Evolutionary conservation across 2,888 invertebrate genomes (phyloP).

Genomic region (Idaea aversata): DNA sequence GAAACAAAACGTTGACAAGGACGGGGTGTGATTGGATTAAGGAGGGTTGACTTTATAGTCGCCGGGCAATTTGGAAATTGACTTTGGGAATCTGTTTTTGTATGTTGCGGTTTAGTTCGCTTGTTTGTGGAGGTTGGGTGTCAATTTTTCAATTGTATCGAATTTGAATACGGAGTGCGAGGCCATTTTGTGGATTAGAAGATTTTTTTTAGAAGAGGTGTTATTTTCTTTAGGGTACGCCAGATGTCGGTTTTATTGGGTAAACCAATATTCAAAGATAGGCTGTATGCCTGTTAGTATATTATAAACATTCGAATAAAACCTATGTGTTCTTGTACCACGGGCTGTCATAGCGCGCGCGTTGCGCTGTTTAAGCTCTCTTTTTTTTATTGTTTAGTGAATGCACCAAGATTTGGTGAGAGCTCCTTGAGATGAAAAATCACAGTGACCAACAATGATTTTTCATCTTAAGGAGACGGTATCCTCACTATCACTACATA

Average conservation of each 20-base stretch:
- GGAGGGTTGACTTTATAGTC: constrained; percentile 77
- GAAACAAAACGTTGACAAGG: constrained; percentile 79
- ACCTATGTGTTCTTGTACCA: neutral
- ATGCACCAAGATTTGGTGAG: no score
- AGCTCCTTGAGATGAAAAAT: no score
- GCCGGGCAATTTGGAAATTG: constrained; percentile 77
- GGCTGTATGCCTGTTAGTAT: constrained; percentile 11
- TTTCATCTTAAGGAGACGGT: no score
- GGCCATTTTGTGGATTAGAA: constrained; percentile 50
- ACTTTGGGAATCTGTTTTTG: constrained; percentile 74
- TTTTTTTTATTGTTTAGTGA: no score
- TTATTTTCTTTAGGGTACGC: constrained; percentile 15
- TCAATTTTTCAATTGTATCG: constrained; percentile 60
- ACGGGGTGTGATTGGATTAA: constrained; percentile 76
- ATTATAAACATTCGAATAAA: neutral
- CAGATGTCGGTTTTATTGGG: constrained; percentile 18
- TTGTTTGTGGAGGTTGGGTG: constrained; percentile 58
- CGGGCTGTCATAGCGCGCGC: neutral
- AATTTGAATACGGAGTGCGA: constrained; percentile 43
- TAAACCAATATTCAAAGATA: neutral
- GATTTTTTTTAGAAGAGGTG: constrained; percentile 12
- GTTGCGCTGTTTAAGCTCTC: no score
- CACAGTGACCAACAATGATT: no score
- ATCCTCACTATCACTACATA: no score
- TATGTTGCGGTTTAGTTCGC: constrained; percentile 55